Evolutionary conservation across 2,113 vertebrate species (phyloP), one percentile per base, ranked within the genome.

Genomic region (Aramus guarauna): DNA sequence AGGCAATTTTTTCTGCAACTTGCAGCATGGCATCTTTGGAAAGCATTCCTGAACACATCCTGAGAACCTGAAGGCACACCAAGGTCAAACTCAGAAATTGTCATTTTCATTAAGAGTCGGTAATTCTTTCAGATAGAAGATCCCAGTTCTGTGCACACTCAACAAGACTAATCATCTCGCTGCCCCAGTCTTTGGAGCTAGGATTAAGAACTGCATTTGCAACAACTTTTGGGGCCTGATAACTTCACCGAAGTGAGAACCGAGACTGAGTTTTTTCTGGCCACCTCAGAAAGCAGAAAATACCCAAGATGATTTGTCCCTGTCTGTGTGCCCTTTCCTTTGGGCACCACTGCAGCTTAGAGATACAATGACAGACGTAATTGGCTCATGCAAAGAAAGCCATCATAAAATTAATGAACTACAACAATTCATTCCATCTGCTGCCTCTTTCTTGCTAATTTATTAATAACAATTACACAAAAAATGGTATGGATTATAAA

Each of bases 401-500:
- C 96, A 97, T 96, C 93, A 91, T 97, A 92, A 96, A 96, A 98
- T 97, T 98, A 98, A 98, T 97, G 96, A 98, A 97, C 97, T 97
- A 96, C 91, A 98, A 97, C 91, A 98, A 98, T 98, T 97, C 92
- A 97, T 97, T 88, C 95, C 53, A 96, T 97, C 97, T 93, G 94
- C 96, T 98, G 92, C 88, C 87, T 93, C 84, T 97, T 97, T 86
- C 94, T 97, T 94, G 88, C 95, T 98, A 98, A 98, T 98, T 98
- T 98, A 98, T 98, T 98, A 98, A 97, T 98, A 98, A 98, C 96
- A 97, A 98, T 98, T 98, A 98, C 96, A 97, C 94, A 82, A 96
- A 98, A 97, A 98, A 79, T 90, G 91, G 95, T 97, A 97, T 73
- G 92, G 92, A 97, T 94, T 97, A 98, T 98, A 97, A 98, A 98